Conservation (phyloP, 2,797 vertebrate genomes). For the Sebastes alutus region DNA sequence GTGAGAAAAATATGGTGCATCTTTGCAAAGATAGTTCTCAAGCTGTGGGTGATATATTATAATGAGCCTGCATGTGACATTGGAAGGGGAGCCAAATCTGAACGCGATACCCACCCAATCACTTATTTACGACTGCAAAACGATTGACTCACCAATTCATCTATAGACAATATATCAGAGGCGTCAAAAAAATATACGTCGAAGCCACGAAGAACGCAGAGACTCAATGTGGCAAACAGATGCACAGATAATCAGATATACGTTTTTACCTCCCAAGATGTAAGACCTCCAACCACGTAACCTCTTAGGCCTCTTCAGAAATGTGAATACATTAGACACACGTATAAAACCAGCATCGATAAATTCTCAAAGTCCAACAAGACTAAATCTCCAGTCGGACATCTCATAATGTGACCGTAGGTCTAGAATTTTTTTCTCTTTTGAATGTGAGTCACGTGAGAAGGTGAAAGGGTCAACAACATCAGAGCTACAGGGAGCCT, state of each 20-base stretch:
- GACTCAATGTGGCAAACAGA: conserved; percentile 26
- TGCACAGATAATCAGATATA: conserved; percentile 8
- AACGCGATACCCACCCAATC: neutral
- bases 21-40: neutral
- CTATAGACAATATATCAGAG: neutral
- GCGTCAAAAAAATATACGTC: neutral
- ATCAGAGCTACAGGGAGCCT: conserved; percentile 61
- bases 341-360: neutral
- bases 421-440: neutral
- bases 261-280: conserved; percentile 1
- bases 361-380: neutral
- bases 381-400: neutral
- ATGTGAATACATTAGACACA: neutral
- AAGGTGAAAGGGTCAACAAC: conserved; percentile 70
- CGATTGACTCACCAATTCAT: neutral
- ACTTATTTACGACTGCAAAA: neutral
- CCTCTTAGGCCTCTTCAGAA: neutral
- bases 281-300: neutral
- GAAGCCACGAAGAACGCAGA: neutral
- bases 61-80: neutral
- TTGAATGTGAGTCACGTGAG: conserved; percentile 49
- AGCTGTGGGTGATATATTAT: neutral
- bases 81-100: neutral
- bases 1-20: neutral
- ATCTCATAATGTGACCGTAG: neutral